Evolutionary conservation across 2,113 vertebrate genomes (phyloP), one percentile per base, ranked within the genome.

Genomic region (Pungitius pungitius): DNA sequence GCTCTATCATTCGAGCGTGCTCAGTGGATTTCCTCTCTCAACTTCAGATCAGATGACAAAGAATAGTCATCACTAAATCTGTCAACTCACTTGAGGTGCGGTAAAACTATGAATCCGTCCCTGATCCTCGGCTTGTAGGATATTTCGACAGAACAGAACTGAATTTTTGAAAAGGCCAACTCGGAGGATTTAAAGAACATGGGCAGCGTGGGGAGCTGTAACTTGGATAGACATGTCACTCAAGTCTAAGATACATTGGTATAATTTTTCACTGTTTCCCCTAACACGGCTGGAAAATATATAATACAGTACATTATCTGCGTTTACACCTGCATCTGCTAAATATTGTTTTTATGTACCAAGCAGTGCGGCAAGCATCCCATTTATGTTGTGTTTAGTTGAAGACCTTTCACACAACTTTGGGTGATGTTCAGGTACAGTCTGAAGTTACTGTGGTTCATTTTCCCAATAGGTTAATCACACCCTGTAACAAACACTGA

Each of bases 161-260:
- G 63, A 79, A 87, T 89, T 85, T 90, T 24, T 84, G 73, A 90
- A 90, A 90, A 91, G 86, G 80, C 85, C 83, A 88, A 49, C 64
- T 80, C 63, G 6, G 71, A 68, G 77, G 56, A 80, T 81, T 52
- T 74, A 85, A 83, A 86, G 63, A 72, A 90, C 90, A 91, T 84
- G 74, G 82, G 64, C 80, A 77, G 78, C 22, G 61, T 78, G 20
- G 27, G 59, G 65, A 74, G 69, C 77, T 59, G 49, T 55, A 77
- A 81, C 49, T 62, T 51, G 67, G 63, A 83, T 73, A 66, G 67
- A 79, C 63, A 27, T 58, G 85, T 73, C 80, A 57, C 63, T 65
- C 43, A 51, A 6, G 71, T 37, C 39, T 2, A 4, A 6, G 43
- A 47, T 45, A 39, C 14, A 60, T 77, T 71, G 20, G 58, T 64